Base-by-base conservation (phyloP, 2,797 vertebrate genomes). In the Siniperca scherzeri region DNA sequence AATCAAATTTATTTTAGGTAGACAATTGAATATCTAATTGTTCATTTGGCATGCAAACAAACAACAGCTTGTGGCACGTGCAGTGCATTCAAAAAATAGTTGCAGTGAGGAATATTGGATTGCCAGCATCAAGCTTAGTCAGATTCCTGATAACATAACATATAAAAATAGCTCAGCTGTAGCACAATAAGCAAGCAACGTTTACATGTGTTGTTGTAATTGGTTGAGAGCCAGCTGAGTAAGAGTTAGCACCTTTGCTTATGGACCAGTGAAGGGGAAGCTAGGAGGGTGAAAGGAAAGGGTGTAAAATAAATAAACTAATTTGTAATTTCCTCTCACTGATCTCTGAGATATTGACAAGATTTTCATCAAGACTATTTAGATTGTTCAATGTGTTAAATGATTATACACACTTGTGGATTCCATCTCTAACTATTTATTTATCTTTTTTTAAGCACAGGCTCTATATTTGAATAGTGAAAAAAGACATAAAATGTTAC, bases 21-120 rank as follows among this genome's bases (percentile, higher is more conserved):
- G 50, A 70, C 21, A 40, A 11, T 77, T 25, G 33, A 1, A 9
- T 3, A 48, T 48, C 33, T 40, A 44, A 61, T 70, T 80, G 69
- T 68, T n/a, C 25, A 56, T 77, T 74, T 72, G 53, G 30, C 56
- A 64, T 27, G 4, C 42, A 78, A 61, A 40, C 44, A 61, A 68
- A 65, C 36, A 71, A 68, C 42, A 50, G 13, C 5, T 68, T 27
- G 12, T 60, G 33, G 48, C 61, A 60, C 38, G 42, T 36, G 16
- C 17, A 57, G 12, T 21, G 19, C 44, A 17, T 69, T 25, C 59
- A 25, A 78, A 60, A 71, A 46, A 56, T 11, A 67, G 61, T 67
- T 30, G 36, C 17, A 56, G 57, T 74, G 55, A 52, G 59, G 21
- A n/a, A 53, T 68, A n/a, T 52, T 68, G 17, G 30, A 66, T 62